phyloP scores from a whole-genome alignment of 2,113 vertebrate genomes.

The Nipponia nippon region DNA sequence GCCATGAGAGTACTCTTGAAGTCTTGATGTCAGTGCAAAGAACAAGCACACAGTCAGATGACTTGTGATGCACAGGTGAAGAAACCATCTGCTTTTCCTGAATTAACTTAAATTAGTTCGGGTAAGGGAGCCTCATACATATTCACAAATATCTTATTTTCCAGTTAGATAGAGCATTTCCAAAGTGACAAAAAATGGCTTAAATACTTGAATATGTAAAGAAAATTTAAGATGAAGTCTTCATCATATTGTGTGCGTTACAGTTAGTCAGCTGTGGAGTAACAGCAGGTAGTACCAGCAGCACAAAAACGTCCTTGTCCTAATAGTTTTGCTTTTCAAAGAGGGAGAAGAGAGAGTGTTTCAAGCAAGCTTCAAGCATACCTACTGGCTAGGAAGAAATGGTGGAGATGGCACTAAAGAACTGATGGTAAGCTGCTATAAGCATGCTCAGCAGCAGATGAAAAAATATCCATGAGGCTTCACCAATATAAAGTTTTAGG shows the following conservation, averaged over 20 bases:
- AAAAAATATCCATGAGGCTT: background rate
- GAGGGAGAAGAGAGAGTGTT: background rate
- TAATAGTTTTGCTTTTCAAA: background rate
- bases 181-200: background rate
- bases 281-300: background rate
- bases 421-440: background rate
- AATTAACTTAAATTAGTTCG: background rate
- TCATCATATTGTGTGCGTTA: background rate
- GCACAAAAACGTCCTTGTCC: background rate
- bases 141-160: background rate
- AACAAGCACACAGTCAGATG: background rate
- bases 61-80: background rate
- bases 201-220: background rate
- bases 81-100: background rate
- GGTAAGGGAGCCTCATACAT: background rate
- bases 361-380: background rate
- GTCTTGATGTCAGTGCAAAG: background rate
- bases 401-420: background rate
- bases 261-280: background rate
- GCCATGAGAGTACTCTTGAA: fast-evolving
- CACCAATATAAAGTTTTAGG: background rate
- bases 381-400: background rate
- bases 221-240: background rate
- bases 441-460: background rate
- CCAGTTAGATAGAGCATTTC: background rate